phyloP scores from a whole-genome alignment of 1,140 invertebrate species.

The Saccostrea echinata region DNA sequence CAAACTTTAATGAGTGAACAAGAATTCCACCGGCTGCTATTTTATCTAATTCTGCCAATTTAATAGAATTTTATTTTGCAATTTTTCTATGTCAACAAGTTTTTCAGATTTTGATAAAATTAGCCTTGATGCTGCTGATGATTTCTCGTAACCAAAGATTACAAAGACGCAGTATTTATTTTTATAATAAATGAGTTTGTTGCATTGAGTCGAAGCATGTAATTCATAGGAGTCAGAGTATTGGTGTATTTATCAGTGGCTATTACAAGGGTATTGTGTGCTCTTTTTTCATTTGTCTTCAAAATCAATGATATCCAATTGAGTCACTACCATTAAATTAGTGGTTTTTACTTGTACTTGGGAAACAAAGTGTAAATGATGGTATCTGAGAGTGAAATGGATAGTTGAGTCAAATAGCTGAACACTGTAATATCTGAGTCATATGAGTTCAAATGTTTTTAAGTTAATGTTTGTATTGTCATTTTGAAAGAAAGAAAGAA shows the following conservation, averaged over 20 bases:
- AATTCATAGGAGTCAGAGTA: not conserved
- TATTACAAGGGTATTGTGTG: conserved; percentile 4
- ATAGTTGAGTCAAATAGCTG: conserved; percentile 6
- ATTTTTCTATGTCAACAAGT: conserved; percentile 37
- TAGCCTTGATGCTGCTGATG: conserved; percentile 8
- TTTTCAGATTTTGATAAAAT: conserved; percentile 9
- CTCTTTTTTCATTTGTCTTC: not conserved
- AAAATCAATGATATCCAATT: not conserved
- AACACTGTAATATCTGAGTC: not conserved
- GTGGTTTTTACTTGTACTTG: not conserved
- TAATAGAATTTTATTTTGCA: conserved; percentile 26
- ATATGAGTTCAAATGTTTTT: not conserved
- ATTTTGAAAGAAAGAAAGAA: not conserved
- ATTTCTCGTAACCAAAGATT: not conserved
- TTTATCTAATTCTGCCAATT: conserved; percentile 24
- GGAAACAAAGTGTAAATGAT: not conserved
- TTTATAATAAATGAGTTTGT: not conserved
- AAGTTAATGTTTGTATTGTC: not conserved
- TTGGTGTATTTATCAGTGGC: not conserved
- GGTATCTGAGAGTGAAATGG: not conserved
- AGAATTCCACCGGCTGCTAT: conserved; percentile 11
- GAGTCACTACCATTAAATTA: not conserved
- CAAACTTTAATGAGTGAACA: conserved; percentile 26
- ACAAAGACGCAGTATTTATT: not conserved
- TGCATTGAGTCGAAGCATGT: conserved; percentile 17